Base-by-base conservation (phyloP, 1,140 invertebrate species). In the Pantala flavescens region DNA sequence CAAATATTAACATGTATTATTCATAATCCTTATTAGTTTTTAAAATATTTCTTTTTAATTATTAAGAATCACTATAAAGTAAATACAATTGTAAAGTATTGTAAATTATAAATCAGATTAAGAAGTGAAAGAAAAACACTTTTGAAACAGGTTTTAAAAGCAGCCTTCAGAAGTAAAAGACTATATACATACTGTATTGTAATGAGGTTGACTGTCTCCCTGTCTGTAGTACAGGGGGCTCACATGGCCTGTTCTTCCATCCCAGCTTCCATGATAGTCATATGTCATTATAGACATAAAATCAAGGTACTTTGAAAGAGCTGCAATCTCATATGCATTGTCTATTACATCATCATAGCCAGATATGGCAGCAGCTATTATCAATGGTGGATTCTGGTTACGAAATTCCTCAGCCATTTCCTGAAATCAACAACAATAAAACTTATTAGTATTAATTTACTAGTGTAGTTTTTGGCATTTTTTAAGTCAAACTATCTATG, bases 281-380 rank as follows among this genome's bases (percentile, higher is more conserved):
- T 95, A 96, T 0, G 90, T 90, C 93, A 96, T 95, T 0, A 95
- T 88, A 0, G 92, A 93, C 80, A 96, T 86, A 78, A 95, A 95
- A 78, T 96, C 93, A 10, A 90, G 87, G 70, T 87, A 81, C n/a
- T 85, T 81, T 0, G 88, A 90, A 24, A 97, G 83, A 0, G 85
- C 80, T 0, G 84, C 81, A 0, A 96, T 82, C 77, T 97, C 92
- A 78, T 96, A 97, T 0, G 91, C 93, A 3, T 87, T 84, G 76
- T 92, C 89, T 14, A 96, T 93, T 0, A 96, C 91, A 83, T 96
- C 93, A 78, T 93, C 92, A 79, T 95, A 96, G 0, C 94, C 93
- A 0, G 94, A 95, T 3, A 97, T 84, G 0, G 93, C 90, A 0
- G 94, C 90, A 0, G 93, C 91, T n/a, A 98, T 79, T 16, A 90